phyloP scores from a whole-genome alignment of 1,140 invertebrate genomes.

The Eurosta solidaginis region DNA sequence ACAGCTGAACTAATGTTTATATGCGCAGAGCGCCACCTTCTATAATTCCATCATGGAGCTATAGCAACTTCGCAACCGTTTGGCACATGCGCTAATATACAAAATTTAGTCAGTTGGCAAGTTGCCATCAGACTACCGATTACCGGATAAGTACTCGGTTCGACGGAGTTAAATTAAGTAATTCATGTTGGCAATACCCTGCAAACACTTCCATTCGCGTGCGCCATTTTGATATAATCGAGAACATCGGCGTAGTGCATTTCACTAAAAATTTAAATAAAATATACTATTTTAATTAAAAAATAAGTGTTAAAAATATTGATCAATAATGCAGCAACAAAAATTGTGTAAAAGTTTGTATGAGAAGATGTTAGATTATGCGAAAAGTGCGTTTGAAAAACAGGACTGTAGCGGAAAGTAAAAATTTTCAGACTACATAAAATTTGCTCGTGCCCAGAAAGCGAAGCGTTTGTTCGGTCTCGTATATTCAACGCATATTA shows the following conservation, averaged over 20 bases:
- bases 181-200: neutral
- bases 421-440: constrained; percentile 34
- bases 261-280: constrained; percentile 35
- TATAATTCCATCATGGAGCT: too few species aligned
- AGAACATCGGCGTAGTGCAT: constrained; percentile 4
- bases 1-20: too few species aligned
- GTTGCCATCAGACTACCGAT: too few species aligned
- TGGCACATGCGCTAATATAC: too few species aligned
- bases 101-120: too few species aligned
- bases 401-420: neutral
- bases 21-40: too few species aligned
- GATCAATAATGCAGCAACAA: constrained; percentile 5
- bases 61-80: too few species aligned
- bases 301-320: constrained; percentile 29
- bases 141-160: too few species aligned
- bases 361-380: constrained; percentile 15
- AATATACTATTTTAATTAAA: constrained; percentile 31
- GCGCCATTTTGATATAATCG: constrained; percentile 23
- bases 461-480: constrained; percentile 33
- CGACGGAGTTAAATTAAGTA: neutral
- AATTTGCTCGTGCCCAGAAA: constrained; percentile 37
- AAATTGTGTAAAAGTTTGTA: neutral
- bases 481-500: constrained; percentile 11
- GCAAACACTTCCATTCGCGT: constrained; percentile 25
- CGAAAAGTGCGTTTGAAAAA: constrained; percentile 27